A percentile compares a stretch with the other conserved stretches of the same genome.
Conservation (phyloP, 1,140 invertebrate genomes). For the Vollenhovia emeryi region DNA sequence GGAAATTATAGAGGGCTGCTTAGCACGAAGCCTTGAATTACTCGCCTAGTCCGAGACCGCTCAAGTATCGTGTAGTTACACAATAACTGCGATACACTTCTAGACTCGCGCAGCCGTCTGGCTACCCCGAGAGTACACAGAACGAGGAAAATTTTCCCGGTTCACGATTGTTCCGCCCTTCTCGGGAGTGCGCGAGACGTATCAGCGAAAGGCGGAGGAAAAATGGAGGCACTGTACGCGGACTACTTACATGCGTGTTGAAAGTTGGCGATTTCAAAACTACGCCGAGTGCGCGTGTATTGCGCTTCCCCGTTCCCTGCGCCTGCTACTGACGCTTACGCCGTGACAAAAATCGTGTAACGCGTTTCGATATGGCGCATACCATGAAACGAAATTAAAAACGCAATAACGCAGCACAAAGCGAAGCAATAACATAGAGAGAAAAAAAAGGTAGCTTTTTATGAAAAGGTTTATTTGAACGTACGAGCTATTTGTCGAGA, state of each 20-base stretch:
- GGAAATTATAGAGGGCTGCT: slow-evolving; percentile 62
- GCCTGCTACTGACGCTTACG: slow-evolving; percentile 7
- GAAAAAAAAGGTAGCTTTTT: slow-evolving; percentile 4
- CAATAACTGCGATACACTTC: slow-evolving; percentile 68
- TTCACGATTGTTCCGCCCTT: slow-evolving; percentile 60
- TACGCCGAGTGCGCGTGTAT: neutral
- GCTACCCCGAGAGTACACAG: slow-evolving; percentile 11
- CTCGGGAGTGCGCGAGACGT: slow-evolving; percentile 47
- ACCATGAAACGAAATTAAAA: slow-evolving; percentile 34
- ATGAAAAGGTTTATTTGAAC: slow-evolving; percentile 24
- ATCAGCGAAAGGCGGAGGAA: slow-evolving; percentile 58
- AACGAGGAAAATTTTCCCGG: slow-evolving; percentile 60
- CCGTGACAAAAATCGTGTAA: neutral
- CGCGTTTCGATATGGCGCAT: neutral
- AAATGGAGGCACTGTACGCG: slow-evolving; percentile 51
- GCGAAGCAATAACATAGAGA: slow-evolving; percentile 2
- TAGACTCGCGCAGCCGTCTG: slow-evolving; percentile 14
- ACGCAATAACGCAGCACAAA: slow-evolving; percentile 1
- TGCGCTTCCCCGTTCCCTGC: neutral
- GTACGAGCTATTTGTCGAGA: neutral
- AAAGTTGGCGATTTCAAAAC: slow-evolving; percentile 63
- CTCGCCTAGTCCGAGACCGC: slow-evolving; percentile 40
- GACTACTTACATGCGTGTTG: slow-evolving; percentile 51
- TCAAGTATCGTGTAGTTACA: slow-evolving; percentile 72
- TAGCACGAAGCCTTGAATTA: slow-evolving; percentile 32